phyloP scores from a whole-genome alignment of 2,113 vertebrate species.

The Pyrgilauda ruficollis region DNA sequence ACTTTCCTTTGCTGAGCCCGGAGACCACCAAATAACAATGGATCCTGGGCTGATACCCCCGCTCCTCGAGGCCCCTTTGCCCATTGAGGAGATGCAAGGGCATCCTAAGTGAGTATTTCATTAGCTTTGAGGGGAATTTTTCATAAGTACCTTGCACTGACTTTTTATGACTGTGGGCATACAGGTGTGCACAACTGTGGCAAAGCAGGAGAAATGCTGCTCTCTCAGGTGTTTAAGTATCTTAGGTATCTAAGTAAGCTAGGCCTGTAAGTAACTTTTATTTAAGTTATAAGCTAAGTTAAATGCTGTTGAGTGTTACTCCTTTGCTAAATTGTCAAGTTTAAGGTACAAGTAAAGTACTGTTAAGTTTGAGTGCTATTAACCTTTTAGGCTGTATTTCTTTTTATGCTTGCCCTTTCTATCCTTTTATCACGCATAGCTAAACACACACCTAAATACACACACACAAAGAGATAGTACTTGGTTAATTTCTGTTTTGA shows the following conservation, averaged over 20 bases:
- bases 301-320: too few species aligned
- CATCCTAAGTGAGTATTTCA: neutral
- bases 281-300: neutral
- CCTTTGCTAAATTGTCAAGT: neutral
- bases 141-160: neutral
- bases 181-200: neutral
- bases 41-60: too few species aligned
- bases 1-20: fast-evolving
- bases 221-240: neutral
- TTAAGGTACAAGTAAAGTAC: neutral
- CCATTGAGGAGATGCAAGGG: neutral
- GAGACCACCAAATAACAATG: too few species aligned
- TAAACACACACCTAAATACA: neutral
- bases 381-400: neutral
- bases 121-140: neutral
- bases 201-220: neutral
- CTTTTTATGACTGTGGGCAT: neutral
- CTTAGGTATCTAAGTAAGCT: neutral
- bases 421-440: neutral
- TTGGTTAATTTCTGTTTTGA: neutral
- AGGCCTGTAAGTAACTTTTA: neutral
- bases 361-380: neutral
- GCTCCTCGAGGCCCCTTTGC: neutral
- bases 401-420: neutral
- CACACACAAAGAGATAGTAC: neutral